Percentiles rank a stretch among this genome's conserved stretches.
These are phyloP conservation scores for Rotaria sp. DNA, from an alignment of 2,888 invertebrate genomes.

Conservation along the genomic window DNA sequence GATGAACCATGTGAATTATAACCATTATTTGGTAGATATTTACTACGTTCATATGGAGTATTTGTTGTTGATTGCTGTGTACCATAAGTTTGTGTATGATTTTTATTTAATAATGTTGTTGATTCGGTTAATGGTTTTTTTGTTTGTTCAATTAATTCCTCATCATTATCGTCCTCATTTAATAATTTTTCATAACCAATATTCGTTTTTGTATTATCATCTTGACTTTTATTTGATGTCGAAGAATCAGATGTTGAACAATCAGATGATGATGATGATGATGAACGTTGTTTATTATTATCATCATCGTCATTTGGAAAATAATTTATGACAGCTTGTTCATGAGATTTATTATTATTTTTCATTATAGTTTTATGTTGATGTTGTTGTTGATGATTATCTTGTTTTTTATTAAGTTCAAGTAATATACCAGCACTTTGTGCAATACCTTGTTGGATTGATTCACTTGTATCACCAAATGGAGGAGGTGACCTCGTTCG, in stretches of 20 bases:
- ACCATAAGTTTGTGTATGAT: background rate
- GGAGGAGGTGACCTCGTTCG: no score
- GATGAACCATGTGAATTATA: constrained; percentile 13
- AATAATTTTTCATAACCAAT: no score
- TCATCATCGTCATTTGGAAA: background rate
- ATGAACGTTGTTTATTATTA: background rate
- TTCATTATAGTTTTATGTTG: background rate
- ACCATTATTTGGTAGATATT: background rate
- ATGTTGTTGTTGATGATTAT: background rate
- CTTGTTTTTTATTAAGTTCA: background rate
- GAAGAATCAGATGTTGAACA: background rate
- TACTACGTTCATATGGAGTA: background rate
- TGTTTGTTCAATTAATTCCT: background rate
- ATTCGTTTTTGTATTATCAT: no score
- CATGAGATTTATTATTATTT: background rate
- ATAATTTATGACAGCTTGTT: background rate
- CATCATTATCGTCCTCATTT: no score
- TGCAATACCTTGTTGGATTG: background rate
- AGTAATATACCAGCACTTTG: constrained; percentile 9
- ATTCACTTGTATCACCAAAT: no score
- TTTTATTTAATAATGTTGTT: no score
- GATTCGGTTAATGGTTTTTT: background rate
- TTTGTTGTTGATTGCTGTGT: background rate
- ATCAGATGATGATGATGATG: background rate
- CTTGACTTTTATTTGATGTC: background rate